A percentile compares a stretch with the other conserved stretches of the same genome.
Evolutionary conservation across 1,140 invertebrate species (phyloP).

Genomic region (Akabosia matsudoensis): DNA sequence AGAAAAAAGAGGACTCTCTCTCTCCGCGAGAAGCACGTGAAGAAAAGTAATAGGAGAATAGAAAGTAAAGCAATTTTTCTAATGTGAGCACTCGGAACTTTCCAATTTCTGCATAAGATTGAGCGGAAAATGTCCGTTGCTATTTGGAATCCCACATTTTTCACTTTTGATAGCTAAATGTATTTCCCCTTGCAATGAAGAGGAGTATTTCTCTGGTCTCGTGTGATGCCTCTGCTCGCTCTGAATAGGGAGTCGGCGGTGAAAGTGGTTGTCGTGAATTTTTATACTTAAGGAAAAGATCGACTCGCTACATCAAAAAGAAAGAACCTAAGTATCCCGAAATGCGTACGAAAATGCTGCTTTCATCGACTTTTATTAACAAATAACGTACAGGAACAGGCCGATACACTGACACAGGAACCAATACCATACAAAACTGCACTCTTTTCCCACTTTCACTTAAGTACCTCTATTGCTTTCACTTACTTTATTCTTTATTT

Average conservation of each 20-base stretch:
- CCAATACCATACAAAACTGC: neutral
- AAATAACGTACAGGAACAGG: neutral
- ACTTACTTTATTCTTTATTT: neutral
- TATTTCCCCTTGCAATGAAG: conserved; percentile 37
- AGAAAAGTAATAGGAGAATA: neutral
- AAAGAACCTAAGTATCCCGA: too few species aligned
- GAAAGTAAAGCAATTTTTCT: conserved; percentile 43
- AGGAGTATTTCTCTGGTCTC: neutral
- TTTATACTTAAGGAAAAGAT: too few species aligned
- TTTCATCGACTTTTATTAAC: neutral
- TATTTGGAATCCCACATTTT: conserved; percentile 41
- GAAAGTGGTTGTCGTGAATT: too few species aligned
- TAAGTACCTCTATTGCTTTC: conserved; percentile 9
- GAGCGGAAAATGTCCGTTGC: conserved; percentile 39
- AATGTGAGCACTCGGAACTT: conserved; percentile 44
- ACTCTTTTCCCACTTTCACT: conserved; percentile 12
- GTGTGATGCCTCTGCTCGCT: too few species aligned
- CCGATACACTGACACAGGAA: too few species aligned
- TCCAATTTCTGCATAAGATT: conserved; percentile 45
- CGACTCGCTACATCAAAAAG: too few species aligned
- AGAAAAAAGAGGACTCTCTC: too few species aligned
- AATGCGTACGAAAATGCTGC: too few species aligned
- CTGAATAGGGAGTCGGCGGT: neutral
- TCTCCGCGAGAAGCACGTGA: neutral
- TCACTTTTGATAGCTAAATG: conserved; percentile 42